These are phyloP conservation scores for Panopea generosa DNA, from an alignment of 2,888 invertebrate genomes.

Conservation along the genomic window DNA sequence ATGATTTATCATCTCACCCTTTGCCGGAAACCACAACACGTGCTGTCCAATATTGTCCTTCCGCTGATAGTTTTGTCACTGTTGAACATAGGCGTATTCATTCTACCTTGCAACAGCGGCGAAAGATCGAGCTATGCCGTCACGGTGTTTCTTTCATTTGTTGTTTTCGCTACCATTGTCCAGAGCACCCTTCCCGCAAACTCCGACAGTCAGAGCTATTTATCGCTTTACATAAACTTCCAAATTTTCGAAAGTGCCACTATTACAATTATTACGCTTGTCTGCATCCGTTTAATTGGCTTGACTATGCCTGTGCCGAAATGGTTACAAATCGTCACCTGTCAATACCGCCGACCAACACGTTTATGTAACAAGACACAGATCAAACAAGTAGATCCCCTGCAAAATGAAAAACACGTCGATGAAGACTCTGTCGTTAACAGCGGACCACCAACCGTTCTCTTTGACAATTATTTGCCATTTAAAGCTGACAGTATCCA, in stretches of 20 bases:
- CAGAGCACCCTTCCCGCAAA: slow-evolving; percentile 7
- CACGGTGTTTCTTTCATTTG: slow-evolving; percentile 13
- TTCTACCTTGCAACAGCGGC: slow-evolving; percentile 5
- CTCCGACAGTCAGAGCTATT: slow-evolving; percentile 6
- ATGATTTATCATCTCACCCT: slow-evolving; percentile 4
- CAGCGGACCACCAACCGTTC: no score
- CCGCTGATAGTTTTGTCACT: slow-evolving; percentile 3
- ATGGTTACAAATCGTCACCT: background rate
- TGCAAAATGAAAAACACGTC: no score
- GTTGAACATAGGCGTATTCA: slow-evolving; percentile 8
- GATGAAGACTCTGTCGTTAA: no score
- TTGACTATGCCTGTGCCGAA: background rate
- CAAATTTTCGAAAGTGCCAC: slow-evolving; percentile 9
- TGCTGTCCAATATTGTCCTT: slow-evolving; percentile 6
- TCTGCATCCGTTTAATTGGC: background rate
- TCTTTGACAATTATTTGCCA: no score
- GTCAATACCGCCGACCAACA: no score
- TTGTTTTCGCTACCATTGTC: slow-evolving; percentile 9
- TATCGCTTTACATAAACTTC: background rate
- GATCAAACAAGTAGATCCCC: no score
- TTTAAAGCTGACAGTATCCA: no score
- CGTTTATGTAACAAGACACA: no score
- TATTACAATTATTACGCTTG: slow-evolving; percentile 3
- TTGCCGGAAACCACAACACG: slow-evolving; percentile 1
- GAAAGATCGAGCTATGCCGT: slow-evolving; percentile 14